These are phyloP conservation scores for Chloropsis hardwickii DNA, from an alignment of 2,113 vertebrate species.

Conservation along the genomic window DNA sequence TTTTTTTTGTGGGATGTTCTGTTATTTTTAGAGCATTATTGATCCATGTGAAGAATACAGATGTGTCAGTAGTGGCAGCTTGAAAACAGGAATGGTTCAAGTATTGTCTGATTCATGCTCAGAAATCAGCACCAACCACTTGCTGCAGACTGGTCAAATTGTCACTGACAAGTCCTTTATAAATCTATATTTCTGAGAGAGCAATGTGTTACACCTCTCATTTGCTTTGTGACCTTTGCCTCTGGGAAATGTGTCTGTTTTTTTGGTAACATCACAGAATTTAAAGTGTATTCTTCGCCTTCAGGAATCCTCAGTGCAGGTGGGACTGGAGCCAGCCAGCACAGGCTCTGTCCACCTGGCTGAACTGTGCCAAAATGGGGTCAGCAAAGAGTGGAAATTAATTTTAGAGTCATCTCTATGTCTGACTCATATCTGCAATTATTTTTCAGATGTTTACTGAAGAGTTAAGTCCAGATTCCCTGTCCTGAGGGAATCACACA, in stretches of 20 bases:
- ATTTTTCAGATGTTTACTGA: neutral
- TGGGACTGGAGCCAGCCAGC: neutral
- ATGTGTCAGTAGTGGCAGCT: neutral
- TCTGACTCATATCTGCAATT: neutral
- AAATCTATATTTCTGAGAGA: neutral
- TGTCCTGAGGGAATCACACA: neutral
- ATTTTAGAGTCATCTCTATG: neutral
- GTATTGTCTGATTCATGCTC: neutral
- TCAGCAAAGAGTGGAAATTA: neutral
- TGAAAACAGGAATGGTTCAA: neutral
- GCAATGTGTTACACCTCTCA: neutral
- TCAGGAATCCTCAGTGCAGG: neutral
- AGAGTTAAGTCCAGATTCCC: neutral
- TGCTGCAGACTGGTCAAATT: neutral
- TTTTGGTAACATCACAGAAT: neutral
- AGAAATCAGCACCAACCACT: neutral
- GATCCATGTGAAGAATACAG: neutral
- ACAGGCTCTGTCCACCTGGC: accelerated
- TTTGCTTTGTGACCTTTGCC: neutral
- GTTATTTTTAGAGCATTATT: neutral
- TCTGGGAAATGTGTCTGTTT: neutral
- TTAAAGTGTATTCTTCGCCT: neutral
- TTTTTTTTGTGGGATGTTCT: neutral
- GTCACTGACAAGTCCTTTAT: neutral
- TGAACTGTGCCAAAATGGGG: neutral